Percentiles rank a stretch among this genome's conserved stretches.
phyloP scores from a whole-genome alignment of 2,888 invertebrate species.

The Sycophila texana region DNA sequence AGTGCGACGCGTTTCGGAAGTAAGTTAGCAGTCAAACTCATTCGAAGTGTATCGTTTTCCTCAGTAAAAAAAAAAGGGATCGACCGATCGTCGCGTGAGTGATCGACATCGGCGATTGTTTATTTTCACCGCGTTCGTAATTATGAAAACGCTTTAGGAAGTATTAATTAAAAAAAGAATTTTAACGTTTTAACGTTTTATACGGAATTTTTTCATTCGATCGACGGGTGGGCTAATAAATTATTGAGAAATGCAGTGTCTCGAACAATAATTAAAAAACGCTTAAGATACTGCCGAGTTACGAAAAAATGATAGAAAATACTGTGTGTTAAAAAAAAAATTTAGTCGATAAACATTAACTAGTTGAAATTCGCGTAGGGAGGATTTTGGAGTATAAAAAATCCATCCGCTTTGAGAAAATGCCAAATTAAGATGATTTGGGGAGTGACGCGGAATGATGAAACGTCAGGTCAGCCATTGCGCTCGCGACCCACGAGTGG shows the following conservation, averaged over 20 bases:
- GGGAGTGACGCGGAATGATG: neutral
- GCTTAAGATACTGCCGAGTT: slow-evolving; percentile 39
- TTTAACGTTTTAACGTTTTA: slow-evolving; percentile 8
- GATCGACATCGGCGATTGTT: slow-evolving; percentile 4
- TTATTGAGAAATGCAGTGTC: slow-evolving; percentile 26
- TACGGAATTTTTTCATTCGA: slow-evolving; percentile 27
- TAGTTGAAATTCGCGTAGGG: slow-evolving; percentile 28
- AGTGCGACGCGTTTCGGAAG: too few species aligned
- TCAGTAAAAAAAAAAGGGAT: too few species aligned
- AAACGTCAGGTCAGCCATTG: too few species aligned
- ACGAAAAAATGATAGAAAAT: slow-evolving; percentile 12
- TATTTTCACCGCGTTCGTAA: slow-evolving; percentile 16
- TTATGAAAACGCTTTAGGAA: too few species aligned
- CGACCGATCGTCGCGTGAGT: too few species aligned
- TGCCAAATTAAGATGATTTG: slow-evolving; percentile 47
- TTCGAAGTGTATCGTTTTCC: too few species aligned
- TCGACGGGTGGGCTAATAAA: neutral
- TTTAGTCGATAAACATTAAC: slow-evolving; percentile 38
- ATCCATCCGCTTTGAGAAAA: slow-evolving; percentile 34
- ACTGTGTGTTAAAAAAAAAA: slow-evolving; percentile 26
- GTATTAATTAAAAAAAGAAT: too few species aligned
- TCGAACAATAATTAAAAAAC: slow-evolving; percentile 45
- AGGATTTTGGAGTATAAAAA: neutral
- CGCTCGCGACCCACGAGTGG: too few species aligned
- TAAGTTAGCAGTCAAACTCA: too few species aligned